Base-by-base conservation (phyloP, 2,797 vertebrate species). In the Synanceia verrucosa region DNA sequence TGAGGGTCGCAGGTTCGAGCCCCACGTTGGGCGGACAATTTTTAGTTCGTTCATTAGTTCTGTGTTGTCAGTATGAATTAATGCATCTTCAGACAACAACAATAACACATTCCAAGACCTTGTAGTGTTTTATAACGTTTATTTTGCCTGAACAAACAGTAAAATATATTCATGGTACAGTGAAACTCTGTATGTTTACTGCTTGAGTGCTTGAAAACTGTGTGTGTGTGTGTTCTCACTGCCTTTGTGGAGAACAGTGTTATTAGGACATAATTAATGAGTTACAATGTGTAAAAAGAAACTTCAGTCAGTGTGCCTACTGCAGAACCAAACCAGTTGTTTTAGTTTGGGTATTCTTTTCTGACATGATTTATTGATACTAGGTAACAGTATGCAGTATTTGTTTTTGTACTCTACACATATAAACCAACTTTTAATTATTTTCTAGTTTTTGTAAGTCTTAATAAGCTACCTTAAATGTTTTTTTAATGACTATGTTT, bases 1-100 rank as follows among this genome's bases (percentile, higher is more conserved):
- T 86, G 74, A 81, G 81, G 78, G 84, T 83, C 70, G 70, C 78
- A 76, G 79, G 73, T 85, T 85, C 62, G 62, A 64, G 61, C 61
- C 61, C 61, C 61, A 64, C 87, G 87, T 89, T 90, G 89, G 89
- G 89, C 86, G 28, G 0, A 5, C 0, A 29, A 2, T 6, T n/a
- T 37, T 50, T 50, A 3, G 12, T 33, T 18, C 0, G 1, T n/a
- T n/a, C n/a, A n/a, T n/a, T n/a, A n/a, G n/a, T n/a, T n/a, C n/a
- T n/a, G n/a, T n/a, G n/a, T n/a, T n/a, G n/a, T n/a, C n/a, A n/a
- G n/a, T n/a, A n/a, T n/a, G n/a, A n/a, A n/a, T n/a, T n/a, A n/a
- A n/a, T n/a, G n/a, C n/a, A n/a, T n/a, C n/a, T n/a, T n/a, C n/a
- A n/a, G n/a, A n/a, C n/a, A n/a, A n/a, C n/a, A n/a, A n/a, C n/a